A percentile compares a stretch with the other conserved stretches of the same genome.
Conservation (phyloP, 2,888 invertebrate genomes). For the Drosophila mulleri region DNA sequence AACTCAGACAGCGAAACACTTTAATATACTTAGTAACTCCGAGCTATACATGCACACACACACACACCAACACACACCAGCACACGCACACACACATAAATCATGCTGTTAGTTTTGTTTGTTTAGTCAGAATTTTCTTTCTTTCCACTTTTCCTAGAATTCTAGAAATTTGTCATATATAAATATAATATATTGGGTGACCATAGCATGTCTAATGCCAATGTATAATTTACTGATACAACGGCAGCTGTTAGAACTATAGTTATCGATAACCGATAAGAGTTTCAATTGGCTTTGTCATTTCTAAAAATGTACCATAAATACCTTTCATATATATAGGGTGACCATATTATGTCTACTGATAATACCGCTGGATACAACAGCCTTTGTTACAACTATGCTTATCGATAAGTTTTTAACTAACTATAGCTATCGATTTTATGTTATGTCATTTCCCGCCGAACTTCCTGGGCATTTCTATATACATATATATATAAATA, state of each 20-base stretch:
- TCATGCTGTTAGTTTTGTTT: background rate
- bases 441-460: too few relatives aligned
- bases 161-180: background rate
- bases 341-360: too few relatives aligned
- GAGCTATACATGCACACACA: slow-evolving; percentile 3
- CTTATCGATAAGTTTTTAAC: too few relatives aligned
- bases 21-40: slow-evolving; percentile 12
- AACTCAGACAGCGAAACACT: slow-evolving; percentile 36
- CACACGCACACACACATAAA: background rate
- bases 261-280: too few relatives aligned
- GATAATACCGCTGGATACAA: too few relatives aligned
- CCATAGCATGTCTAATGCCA: background rate
- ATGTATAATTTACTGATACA: background rate
- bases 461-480: too few relatives aligned
- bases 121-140: background rate
- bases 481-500: too few relatives aligned
- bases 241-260: too few relatives aligned
- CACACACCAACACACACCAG: slow-evolving; percentile 2
- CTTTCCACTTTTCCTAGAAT: background rate
- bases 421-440: too few relatives aligned
- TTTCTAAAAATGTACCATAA: background rate
- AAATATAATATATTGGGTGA: background rate
- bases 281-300: too few relatives aligned
- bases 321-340: too few relatives aligned
- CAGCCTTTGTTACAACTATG: too few relatives aligned